These are phyloP conservation scores for Thinocorus orbignyianus DNA, from an alignment of 2,113 vertebrate species.

Conservation along the genomic window DNA sequence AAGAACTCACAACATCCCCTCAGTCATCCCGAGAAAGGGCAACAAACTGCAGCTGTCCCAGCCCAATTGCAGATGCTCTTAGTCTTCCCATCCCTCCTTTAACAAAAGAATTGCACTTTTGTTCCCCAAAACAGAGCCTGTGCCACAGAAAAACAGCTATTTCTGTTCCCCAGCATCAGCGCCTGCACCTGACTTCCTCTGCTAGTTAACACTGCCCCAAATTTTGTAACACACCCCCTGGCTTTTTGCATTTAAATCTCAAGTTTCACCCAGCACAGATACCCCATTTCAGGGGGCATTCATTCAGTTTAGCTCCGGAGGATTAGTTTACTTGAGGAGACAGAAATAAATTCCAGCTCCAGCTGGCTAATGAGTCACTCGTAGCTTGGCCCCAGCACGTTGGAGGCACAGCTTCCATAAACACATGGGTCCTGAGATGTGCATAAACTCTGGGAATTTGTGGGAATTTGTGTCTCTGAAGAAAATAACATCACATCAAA, in stretches of 20 bases:
- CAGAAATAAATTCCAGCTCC: constrained; percentile 39
- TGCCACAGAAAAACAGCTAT: neutral
- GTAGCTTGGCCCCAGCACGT: neutral
- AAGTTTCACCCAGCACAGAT: neutral
- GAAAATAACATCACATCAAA: neutral
- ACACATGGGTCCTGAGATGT: neutral
- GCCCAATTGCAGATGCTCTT: neutral
- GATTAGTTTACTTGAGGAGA: constrained; percentile 24
- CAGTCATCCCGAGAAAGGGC: neutral
- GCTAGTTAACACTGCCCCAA: neutral
- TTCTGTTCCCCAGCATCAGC: neutral
- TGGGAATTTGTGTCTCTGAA: neutral
- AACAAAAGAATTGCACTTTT: constrained; percentile 54
- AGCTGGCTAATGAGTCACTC: constrained; percentile 49
- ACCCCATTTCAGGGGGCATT: neutral
- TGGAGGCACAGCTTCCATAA: neutral
- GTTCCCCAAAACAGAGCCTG: neutral
- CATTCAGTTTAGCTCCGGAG: neutral
- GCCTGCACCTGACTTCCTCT: neutral
- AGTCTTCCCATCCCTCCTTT: neutral
- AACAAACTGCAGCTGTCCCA: constrained; percentile 39
- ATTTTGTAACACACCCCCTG: neutral
- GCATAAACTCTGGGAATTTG: neutral
- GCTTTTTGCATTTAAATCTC: neutral
- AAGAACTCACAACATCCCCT: constrained; percentile 4